These are phyloP conservation scores for Psilopsiagon aurifrons DNA, from an alignment of 2,113 vertebrate genomes.

Conservation along the genomic window DNA sequence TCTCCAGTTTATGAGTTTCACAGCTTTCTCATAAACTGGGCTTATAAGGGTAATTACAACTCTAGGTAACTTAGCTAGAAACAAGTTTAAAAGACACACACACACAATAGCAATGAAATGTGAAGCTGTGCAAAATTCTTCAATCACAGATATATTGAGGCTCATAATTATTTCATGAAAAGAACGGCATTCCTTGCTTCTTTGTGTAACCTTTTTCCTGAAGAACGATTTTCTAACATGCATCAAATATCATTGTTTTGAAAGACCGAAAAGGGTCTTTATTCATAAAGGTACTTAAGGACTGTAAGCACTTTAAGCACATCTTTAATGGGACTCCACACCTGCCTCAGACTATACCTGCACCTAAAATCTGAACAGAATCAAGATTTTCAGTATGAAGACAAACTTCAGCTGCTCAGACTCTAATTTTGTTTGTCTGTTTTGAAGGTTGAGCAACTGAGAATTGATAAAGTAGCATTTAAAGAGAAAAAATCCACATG, in stretches of 20 bases:
- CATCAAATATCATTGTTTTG: not conserved
- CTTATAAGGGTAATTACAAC: not conserved
- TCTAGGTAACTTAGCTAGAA: not conserved
- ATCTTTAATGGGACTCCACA: accelerated
- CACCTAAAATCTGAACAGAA: not conserved
- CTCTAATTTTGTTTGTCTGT: not conserved
- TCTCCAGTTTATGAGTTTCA: not conserved
- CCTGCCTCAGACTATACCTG: not conserved
- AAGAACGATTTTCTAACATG: not conserved
- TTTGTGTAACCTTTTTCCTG: not conserved
- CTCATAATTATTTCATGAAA: not conserved
- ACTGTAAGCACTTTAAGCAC: not conserved
- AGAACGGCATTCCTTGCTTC: not conserved
- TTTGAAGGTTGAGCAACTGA: not conserved
- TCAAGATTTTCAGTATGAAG: not conserved
- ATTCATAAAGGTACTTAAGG: not conserved
- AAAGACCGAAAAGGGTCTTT: not conserved
- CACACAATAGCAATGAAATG: not conserved
- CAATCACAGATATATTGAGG: not conserved
- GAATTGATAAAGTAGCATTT: slow-evolving; percentile 24
- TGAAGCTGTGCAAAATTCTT: not conserved
- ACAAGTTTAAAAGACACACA: not conserved
- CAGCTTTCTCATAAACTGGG: not conserved
- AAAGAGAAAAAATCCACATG: not conserved
- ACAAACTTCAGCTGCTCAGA: not conserved